Percentiles rank a stretch among this genome's conserved stretches.
These are phyloP conservation scores for Sebastes diploproa DNA, from an alignment of 2,797 vertebrate genomes.

Conservation along the genomic window DNA sequence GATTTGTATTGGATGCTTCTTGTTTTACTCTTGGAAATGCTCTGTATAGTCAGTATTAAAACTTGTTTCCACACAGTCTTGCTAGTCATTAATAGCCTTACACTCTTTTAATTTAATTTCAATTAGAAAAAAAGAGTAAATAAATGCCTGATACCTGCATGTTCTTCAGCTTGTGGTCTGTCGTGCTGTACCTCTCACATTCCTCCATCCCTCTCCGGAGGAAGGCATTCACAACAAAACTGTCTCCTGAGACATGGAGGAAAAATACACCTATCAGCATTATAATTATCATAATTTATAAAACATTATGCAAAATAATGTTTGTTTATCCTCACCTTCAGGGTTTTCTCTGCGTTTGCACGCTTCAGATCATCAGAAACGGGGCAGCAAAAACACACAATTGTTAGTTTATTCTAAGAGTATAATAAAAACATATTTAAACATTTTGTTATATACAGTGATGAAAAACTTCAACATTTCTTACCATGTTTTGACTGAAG, in stretches of 20 bases:
- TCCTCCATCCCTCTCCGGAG: slow-evolving; percentile 83
- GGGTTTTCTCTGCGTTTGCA: slow-evolving; percentile 87
- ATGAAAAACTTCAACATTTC: neutral
- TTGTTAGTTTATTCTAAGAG: slow-evolving; percentile 14
- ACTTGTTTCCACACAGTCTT: neutral
- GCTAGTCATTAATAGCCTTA: too few relatives aligned
- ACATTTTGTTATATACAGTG: neutral
- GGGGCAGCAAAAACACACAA: slow-evolving; percentile 43
- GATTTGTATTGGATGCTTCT: neutral
- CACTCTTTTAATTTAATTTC: neutral
- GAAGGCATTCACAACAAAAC: slow-evolving; percentile 85
- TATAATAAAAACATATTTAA: neutral
- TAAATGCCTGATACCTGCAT: slow-evolving; percentile 74
- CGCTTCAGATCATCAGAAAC: slow-evolving; percentile 62
- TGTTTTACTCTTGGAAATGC: neutral
- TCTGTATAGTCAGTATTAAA: neutral
- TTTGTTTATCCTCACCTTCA: slow-evolving; percentile 82
- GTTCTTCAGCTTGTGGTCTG: slow-evolving; percentile 79
- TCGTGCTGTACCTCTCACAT: slow-evolving; percentile 74
- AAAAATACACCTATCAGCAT: slow-evolving; percentile 10
- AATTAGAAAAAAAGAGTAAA: neutral
- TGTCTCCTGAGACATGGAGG: slow-evolving; percentile 80
- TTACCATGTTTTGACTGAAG: slow-evolving; percentile 88
- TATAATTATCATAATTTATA: neutral
- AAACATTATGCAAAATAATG: neutral